Conservation (phyloP, 1,140 invertebrate genomes). For the Polypedilum vanderplanki region DNA sequence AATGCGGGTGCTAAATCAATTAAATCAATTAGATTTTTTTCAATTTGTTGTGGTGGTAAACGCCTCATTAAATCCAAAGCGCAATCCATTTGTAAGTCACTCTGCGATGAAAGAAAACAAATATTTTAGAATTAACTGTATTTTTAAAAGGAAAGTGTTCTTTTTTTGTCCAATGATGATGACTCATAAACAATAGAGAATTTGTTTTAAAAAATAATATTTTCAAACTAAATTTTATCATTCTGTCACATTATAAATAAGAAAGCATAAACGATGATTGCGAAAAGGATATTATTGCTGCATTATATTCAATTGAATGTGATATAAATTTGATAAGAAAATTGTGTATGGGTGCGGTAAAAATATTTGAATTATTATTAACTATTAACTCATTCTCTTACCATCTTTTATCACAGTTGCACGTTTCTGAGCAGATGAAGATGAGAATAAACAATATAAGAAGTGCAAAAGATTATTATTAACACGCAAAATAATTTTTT, state of each 20-base stretch:
- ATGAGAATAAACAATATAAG: background rate
- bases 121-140: background rate
- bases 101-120: constrained; percentile 60
- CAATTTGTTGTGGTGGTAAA: constrained; percentile 97
- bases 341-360: background rate
- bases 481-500: background rate
- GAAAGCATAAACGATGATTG: background rate
- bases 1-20: constrained; percentile 93
- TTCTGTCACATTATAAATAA: background rate
- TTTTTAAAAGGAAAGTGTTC: background rate
- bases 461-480: background rate
- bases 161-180: background rate
- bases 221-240: background rate
- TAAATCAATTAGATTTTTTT: constrained; percentile 95
- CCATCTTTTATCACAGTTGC: constrained; percentile 16
- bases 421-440: constrained; percentile 3
- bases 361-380: background rate
- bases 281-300: background rate
- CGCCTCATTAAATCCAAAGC: constrained; percentile 97
- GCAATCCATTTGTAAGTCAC: constrained; percentile 96
- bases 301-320: background rate
- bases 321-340: background rate
- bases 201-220: background rate
- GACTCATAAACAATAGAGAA: background rate
- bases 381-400: background rate